Conservation (phyloP, 1,140 invertebrate genomes). For the Caerostris extrusa region DNA sequence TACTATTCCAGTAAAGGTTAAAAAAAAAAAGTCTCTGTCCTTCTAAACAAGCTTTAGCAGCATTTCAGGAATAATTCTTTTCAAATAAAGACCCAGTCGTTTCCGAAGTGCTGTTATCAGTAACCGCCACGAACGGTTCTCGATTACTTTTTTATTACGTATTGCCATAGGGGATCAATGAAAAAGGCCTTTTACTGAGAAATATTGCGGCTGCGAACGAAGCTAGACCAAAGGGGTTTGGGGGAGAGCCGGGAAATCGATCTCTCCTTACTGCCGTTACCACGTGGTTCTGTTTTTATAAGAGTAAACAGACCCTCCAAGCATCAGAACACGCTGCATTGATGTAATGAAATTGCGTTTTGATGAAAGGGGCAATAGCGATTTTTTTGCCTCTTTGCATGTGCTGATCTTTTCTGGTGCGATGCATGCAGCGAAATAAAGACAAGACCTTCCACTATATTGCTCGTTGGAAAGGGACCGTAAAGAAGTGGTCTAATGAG, state of each 20-base stretch:
- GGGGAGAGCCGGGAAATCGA: constrained; percentile 62
- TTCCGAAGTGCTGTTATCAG: constrained; percentile 71
- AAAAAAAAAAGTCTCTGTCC: not conserved
- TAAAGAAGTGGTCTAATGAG: not conserved
- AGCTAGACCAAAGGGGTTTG: constrained; percentile 18
- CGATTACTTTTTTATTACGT: constrained; percentile 77
- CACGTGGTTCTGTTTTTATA: constrained; percentile 77
- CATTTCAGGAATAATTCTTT: constrained; percentile 74
- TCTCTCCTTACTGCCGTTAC: constrained; percentile 54
- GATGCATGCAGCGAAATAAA: not conserved
- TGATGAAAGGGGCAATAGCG: constrained; percentile 36
- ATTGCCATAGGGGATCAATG: constrained; percentile 77
- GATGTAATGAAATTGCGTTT: constrained; percentile 38
- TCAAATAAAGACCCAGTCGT: constrained; percentile 70
- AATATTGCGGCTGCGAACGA: constrained; percentile 67
- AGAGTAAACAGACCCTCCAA: constrained; percentile 67
- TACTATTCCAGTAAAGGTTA: not conserved
- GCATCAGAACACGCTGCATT: constrained; percentile 34
- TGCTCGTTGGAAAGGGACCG: not conserved
- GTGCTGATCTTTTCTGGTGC: not conserved
- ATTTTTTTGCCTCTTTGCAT: not conserved
- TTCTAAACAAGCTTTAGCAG: constrained; percentile 71
- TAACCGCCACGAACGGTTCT: constrained; percentile 72
- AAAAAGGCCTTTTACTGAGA: constrained; percentile 72
- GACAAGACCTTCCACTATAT: not conserved